Conservation (phyloP, 2,888 invertebrate genomes). For the Caenorhabditis sinica region DNA sequence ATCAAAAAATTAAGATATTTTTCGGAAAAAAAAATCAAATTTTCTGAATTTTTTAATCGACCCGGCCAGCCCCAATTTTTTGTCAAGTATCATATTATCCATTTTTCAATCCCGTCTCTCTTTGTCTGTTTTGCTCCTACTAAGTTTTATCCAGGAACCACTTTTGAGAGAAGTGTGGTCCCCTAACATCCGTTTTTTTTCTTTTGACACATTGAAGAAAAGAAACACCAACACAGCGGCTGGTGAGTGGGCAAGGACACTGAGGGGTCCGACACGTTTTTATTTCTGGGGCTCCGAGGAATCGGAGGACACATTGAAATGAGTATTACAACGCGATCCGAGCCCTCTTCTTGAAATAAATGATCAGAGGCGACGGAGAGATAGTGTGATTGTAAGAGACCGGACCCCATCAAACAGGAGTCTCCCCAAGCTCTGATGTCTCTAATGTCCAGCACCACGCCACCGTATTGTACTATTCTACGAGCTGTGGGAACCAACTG, state of each 20-base stretch:
- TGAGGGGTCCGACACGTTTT: conserved; percentile 39
- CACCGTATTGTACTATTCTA: conserved; percentile 51
- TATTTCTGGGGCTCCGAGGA: conserved; percentile 19
- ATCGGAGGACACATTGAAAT: conserved; percentile 54
- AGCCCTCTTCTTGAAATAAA: conserved; percentile 50
- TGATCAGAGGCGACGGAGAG: conserved; percentile 42
- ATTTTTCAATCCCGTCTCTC: not conserved
- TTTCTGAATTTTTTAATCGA: too few relatives aligned
- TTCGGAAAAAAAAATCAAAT: too few relatives aligned
- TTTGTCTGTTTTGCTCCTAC: not conserved
- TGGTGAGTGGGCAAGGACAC: conserved; percentile 47
- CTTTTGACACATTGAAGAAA: conserved; percentile 46
- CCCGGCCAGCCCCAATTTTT: too few relatives aligned
- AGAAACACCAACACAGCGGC: conserved; percentile 31
- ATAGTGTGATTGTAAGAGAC: conserved; percentile 32
- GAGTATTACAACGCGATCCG: conserved; percentile 57
- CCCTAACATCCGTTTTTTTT: conserved; percentile 49
- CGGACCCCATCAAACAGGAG: conserved; percentile 21
- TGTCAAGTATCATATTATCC: not conserved
- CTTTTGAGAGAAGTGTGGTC: conserved; percentile 12
- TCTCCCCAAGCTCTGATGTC: conserved; percentile 38
- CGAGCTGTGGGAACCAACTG: conserved; percentile 58
- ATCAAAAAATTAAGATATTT: too few relatives aligned
- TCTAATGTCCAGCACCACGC: conserved; percentile 55
- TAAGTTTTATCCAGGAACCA: not conserved